These are phyloP conservation scores for Podabrus alpinus DNA, from an alignment of 2,888 invertebrate genomes.

Conservation along the genomic window DNA sequence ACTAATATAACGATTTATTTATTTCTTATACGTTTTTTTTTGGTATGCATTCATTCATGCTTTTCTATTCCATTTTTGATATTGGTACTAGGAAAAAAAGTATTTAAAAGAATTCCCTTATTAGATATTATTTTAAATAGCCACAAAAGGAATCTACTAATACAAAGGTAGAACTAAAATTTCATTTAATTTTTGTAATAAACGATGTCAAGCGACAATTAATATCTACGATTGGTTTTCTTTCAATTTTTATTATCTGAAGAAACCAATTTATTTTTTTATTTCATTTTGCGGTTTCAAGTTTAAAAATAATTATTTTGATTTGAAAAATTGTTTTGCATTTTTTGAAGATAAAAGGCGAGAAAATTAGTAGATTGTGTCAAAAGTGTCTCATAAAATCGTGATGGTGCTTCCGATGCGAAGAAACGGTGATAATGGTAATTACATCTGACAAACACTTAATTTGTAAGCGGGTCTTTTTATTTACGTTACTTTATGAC, in stretches of 20 bases:
- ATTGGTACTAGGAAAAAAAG: no score
- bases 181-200: no score
- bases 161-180: no score
- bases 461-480: constrained; percentile 29
- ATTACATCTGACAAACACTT: constrained; percentile 35
- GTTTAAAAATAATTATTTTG: neutral
- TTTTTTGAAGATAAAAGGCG: constrained; percentile 14
- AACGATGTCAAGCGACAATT: no score
- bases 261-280: neutral
- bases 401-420: constrained; percentile 37
- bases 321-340: constrained; percentile 16
- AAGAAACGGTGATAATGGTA: constrained; percentile 36
- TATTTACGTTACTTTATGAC: constrained; percentile 30
- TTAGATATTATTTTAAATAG: no score
- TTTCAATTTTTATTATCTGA: neutral
- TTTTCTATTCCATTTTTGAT: no score
- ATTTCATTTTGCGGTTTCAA: neutral
- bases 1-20: no score
- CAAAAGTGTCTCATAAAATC: constrained; percentile 27
- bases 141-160: no score
- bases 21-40: no score
- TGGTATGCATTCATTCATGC: no score
- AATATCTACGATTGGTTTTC: no score
- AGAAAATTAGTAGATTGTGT: constrained; percentile 35
- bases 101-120: no score